Evolutionary conservation across 2,113 vertebrate genomes (phyloP).

Genomic region (Haemorhous mexicanus): DNA sequence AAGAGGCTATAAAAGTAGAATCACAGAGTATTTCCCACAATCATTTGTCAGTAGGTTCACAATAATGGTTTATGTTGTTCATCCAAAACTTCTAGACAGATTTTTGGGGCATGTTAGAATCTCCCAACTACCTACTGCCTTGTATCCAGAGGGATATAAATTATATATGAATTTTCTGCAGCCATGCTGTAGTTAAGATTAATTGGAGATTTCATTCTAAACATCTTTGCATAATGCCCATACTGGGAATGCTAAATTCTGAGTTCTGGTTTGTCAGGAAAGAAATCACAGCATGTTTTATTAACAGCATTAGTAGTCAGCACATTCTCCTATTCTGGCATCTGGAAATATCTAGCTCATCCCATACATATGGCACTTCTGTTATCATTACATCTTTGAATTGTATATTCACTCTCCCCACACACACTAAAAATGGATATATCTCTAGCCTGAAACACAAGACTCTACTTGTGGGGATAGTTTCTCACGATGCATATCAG

Average conservation of each 20-base stretch:
- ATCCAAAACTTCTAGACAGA: not conserved
- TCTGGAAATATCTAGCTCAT: slow-evolving; percentile 62
- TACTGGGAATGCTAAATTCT: not conserved
- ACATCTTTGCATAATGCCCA: slow-evolving; percentile 15
- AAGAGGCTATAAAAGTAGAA: not conserved
- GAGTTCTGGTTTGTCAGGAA: not conserved
- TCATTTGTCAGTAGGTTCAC: not conserved
- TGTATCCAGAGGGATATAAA: not conserved
- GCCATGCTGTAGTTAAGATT: not conserved
- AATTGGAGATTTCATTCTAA: not conserved
- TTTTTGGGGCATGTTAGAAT: not conserved
- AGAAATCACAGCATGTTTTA: slow-evolving; percentile 30
- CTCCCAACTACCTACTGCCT: not conserved
- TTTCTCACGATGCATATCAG: not conserved
- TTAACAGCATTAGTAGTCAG: slow-evolving; percentile 44
- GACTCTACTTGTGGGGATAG: not conserved
- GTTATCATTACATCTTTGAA: slow-evolving; percentile 38
- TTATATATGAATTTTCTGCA: not conserved
- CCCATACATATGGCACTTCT: slow-evolving; percentile 45
- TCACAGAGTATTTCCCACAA: accelerated
- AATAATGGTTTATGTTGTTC: not conserved
- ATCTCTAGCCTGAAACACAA: not conserved
- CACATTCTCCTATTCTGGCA: slow-evolving; percentile 28
- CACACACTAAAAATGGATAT: slow-evolving; percentile 59
- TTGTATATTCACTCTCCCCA: slow-evolving; percentile 44